Evolutionary conservation across 2,113 vertebrate genomes (phyloP).

Genomic region (Odontesthes bonariensis): DNA sequence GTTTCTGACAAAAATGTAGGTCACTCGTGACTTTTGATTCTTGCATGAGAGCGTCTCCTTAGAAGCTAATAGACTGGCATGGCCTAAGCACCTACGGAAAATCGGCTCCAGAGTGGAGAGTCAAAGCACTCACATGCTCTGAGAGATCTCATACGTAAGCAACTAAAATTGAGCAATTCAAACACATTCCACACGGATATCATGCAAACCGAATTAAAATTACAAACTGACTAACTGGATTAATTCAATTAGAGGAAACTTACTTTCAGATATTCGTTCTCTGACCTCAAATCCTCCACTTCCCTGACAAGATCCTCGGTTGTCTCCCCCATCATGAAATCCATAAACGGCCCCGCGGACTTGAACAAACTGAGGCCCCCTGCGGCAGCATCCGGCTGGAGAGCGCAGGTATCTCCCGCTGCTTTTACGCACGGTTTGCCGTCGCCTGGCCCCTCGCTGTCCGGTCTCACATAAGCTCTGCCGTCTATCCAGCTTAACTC

Average conservation of each 20-base stretch:
- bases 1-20: no score
- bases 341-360: conserved; percentile 60
- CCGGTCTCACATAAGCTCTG: conserved; percentile 53
- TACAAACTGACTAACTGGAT: background rate
- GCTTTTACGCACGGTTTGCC: conserved; percentile 31
- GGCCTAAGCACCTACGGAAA: conserved; percentile 30
- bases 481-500: conserved; percentile 77
- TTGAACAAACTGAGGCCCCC: conserved; percentile 66
- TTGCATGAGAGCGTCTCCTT: conserved; percentile 1
- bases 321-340: conserved; percentile 86
- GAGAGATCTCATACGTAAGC: background rate
- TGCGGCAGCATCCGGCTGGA: conserved; percentile 68
- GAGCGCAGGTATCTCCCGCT: conserved; percentile 56
- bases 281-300: conserved; percentile 95
- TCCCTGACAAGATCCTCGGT: conserved; percentile 89
- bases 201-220: background rate
- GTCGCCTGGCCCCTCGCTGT: conserved; percentile 20
- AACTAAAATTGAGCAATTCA: background rate
- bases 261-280: conserved; percentile 99
- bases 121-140: background rate
- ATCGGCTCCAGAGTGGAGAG: conserved; percentile 39
- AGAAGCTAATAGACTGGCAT: conserved; percentile 44
- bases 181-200: background rate
- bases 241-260: conserved; percentile 39
- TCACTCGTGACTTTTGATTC: conserved; percentile 17